Conservation (phyloP, 1,140 invertebrate genomes). For the Chrysoperla carnea region DNA sequence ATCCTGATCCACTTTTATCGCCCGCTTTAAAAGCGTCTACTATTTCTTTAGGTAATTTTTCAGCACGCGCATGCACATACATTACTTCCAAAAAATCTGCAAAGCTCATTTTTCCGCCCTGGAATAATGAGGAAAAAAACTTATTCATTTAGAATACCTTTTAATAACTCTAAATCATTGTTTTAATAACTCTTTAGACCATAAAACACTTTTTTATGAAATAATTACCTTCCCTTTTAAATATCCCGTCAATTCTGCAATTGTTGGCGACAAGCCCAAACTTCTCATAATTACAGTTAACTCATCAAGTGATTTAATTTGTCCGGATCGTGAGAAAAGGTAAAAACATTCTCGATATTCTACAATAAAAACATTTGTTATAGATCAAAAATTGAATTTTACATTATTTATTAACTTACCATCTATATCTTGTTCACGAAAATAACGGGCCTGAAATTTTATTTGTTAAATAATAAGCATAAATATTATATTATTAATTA, state of each 20-base stretch:
- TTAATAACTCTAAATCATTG: neutral
- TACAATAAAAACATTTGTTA: constrained; percentile 27
- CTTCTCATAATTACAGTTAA: constrained; percentile 87
- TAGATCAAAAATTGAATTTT: constrained; percentile 3
- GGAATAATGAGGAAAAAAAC: constrained; percentile 10
- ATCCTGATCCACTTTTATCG: constrained; percentile 54
- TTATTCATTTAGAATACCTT: neutral
- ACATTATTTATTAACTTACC: constrained; percentile 29
- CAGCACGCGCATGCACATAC: constrained; percentile 73
- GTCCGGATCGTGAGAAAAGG: constrained; percentile 72
- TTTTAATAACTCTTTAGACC: no score
- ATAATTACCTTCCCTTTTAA: constrained; percentile 37
- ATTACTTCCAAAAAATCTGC: constrained; percentile 90
- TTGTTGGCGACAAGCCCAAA: constrained; percentile 81
- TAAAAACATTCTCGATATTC: constrained; percentile 92
- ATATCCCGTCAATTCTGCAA: constrained; percentile 69
- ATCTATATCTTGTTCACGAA: constrained; percentile 69
- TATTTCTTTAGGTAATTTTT: constrained; percentile 77
- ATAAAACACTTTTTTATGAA: neutral
- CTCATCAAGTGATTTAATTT: constrained; percentile 76
- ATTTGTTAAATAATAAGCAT: neutral
- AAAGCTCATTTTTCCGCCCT: constrained; percentile 84
- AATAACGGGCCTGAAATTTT: constrained; percentile 52
- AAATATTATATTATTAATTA: neutral
- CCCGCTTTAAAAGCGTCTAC: constrained; percentile 76